A percentile compares a stretch with the other conserved stretches of the same genome.
Conservation (phyloP, 2,113 vertebrate species). For the Pseudolaguvia tuberculata region DNA sequence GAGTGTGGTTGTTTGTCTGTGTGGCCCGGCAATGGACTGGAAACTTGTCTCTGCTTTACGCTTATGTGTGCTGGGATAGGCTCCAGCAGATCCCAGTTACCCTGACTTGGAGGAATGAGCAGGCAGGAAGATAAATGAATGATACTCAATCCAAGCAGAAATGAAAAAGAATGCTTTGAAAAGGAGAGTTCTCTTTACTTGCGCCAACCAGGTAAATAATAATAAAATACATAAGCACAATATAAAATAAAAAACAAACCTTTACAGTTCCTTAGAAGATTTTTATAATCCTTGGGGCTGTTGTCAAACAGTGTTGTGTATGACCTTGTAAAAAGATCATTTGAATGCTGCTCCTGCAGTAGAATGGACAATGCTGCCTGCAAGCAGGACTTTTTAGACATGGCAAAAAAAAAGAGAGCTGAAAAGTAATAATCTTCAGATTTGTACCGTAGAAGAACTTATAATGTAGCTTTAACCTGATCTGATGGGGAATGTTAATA, state of each 20-base stretch:
- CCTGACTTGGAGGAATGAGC: no score
- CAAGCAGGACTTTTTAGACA: not conserved
- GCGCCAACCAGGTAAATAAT: no score
- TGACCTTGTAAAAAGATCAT: slow-evolving; percentile 15
- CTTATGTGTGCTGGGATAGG: no score
- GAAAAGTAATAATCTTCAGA: not conserved
- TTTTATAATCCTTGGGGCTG: not conserved
- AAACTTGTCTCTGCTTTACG: no score
- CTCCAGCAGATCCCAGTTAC: no score
- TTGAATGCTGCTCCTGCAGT: not conserved
- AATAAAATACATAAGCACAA: no score
- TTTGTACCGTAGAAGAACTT: not conserved
- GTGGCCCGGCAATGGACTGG: no score
- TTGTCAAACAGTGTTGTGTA: not conserved
- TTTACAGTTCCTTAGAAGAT: no score
- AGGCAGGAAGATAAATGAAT: no score
- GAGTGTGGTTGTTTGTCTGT: no score
- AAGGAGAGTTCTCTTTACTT: no score
- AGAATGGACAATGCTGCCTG: not conserved
- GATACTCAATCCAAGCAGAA: not conserved
- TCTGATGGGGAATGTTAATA: not conserved
- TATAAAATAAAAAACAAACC: no score
- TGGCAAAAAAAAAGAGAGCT: not conserved
- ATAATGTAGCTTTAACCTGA: not conserved
- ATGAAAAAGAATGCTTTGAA: not conserved